Conservation (phyloP, 2,797 vertebrate genomes). For the Chrysocyon brachyurus region DNA sequence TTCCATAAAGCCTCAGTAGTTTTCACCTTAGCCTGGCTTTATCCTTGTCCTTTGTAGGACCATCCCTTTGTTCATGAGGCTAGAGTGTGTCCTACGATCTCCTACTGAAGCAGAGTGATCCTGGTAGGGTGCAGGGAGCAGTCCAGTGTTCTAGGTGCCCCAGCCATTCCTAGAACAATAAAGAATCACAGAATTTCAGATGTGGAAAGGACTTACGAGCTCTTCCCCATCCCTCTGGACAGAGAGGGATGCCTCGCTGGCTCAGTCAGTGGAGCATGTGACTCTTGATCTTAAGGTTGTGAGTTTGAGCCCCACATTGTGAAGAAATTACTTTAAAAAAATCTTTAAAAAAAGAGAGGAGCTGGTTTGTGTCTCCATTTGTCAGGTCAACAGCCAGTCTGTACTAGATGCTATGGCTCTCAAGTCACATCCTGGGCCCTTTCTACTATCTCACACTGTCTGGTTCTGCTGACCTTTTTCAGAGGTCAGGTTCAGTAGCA, state of each 20-base stretch:
- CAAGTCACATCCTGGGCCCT: fast-evolving
- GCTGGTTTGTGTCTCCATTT: neutral
- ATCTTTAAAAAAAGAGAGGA: neutral
- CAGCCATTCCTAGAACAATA: neutral
- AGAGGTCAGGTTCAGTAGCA: neutral
- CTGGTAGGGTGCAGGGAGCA: neutral
- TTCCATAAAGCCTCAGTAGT: neutral
- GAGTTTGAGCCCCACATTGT: neutral
- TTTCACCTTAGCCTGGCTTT: neutral
- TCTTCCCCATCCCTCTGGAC: neutral
- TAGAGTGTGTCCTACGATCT: neutral
- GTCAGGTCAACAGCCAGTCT: neutral
- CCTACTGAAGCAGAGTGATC: neutral
- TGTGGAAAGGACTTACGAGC: neutral
- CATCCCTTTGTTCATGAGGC: neutral
- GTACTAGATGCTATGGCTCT: too few relatives aligned
- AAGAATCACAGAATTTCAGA: neutral
- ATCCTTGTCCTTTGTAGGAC: neutral
- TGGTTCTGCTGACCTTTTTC: neutral
- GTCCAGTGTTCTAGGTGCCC: neutral
- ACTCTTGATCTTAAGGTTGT: neutral
- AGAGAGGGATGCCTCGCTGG: neutral
- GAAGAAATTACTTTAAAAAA: neutral
- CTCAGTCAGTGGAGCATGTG: neutral
- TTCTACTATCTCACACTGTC: fast-evolving